Evolutionary conservation across 1,140 invertebrate species (phyloP), one percentile per base, ranked within the genome.

Genomic region (Lerema accius): DNA sequence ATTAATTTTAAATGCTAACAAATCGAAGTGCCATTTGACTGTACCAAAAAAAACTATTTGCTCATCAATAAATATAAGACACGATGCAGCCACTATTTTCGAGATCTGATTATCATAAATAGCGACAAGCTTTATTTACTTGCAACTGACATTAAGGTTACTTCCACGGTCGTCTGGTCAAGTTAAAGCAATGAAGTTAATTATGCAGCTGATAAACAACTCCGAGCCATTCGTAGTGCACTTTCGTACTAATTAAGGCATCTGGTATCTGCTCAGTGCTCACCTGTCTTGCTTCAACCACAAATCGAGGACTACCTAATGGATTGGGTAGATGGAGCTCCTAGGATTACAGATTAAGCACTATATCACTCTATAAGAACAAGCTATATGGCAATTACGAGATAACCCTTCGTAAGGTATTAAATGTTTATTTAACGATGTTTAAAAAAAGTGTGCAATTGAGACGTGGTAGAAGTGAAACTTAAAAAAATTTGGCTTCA

Each of bases 141-240:
- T 35, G 16, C 11, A 39, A n/a, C 15, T 39, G 13, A 11, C 9
- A 50, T 40, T 42, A 39, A 58, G 51, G 35, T 51, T 46, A 61
- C 62, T 65, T 59, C 46, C 42, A 64, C 37, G 63, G 51, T 49
- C 50, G 59, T 16, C 68, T 66, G 49, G 49, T 15, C 32, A 37
- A 61, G 50, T 55, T 51, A 11, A 26, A 40, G 45, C 59, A 35
- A 42, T 23, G 28, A 37, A 62, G 65, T 74, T 80, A 78, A 81
- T 81, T 76, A 81, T 76, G 78, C 69, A 73, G 64, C 59, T 63
- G 73, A 77, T 75, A 78, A 78, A 77, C 71, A 69, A 73, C 65
- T 69, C 43, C 66, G 51, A 73, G 13, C 50, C 58, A 56, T n/a
- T n/a, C n/a, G n/a, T n/a, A n/a, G 49, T 71, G 65, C 50, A 64